phyloP scores from a whole-genome alignment of 2,888 invertebrate genomes.

The Drosophila peninsularis region DNA sequence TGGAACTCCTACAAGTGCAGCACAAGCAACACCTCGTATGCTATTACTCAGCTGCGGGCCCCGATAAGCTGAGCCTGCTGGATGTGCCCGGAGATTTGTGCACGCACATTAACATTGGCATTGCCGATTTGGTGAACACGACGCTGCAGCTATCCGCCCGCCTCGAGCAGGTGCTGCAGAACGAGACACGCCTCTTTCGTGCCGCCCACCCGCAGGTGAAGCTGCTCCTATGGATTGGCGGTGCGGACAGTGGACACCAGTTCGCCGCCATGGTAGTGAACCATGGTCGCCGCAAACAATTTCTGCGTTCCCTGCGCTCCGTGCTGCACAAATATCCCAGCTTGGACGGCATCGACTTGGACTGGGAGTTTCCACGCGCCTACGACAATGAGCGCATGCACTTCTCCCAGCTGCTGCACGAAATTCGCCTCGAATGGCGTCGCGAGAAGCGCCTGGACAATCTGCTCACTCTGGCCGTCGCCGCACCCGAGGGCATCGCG shows the following conservation, averaged over 20 bases:
- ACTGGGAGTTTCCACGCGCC: conserved; percentile 94
- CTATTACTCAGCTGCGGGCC: conserved; percentile 31
- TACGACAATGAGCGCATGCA: conserved; percentile 88
- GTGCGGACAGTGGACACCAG: conserved; percentile 87
- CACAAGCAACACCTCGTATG: conserved; percentile 53
- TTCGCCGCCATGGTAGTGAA: conserved; percentile 90
- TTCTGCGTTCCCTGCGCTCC: conserved; percentile 86
- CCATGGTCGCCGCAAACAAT: conserved; percentile 89
- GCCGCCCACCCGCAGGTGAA: conserved; percentile 88
- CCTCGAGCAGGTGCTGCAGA: conserved; percentile 79
- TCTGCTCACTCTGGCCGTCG: conserved; percentile 91
- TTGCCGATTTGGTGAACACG: conserved; percentile 88
- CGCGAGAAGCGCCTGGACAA: conserved; percentile 86
- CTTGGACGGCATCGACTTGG: conserved; percentile 86
- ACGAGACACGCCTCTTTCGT: conserved; percentile 85
- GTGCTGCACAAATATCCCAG: conserved; percentile 78
- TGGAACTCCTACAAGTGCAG: conserved; percentile 1
- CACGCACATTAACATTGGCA: conserved; percentile 93
- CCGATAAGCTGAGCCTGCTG: conserved; percentile 85
- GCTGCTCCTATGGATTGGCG: conserved; percentile 91
- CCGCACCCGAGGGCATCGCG: conserved; percentile 91
- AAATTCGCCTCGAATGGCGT: conserved; percentile 89
- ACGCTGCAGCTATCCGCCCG: conserved; percentile 86
- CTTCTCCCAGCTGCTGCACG: conserved; percentile 90
- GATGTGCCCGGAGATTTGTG: conserved; percentile 90